A percentile compares a stretch with the other conserved stretches of the same genome.
Evolutionary conservation across 2,113 vertebrate species (phyloP).

Genomic region (Lophochroa leadbeateri): DNA sequence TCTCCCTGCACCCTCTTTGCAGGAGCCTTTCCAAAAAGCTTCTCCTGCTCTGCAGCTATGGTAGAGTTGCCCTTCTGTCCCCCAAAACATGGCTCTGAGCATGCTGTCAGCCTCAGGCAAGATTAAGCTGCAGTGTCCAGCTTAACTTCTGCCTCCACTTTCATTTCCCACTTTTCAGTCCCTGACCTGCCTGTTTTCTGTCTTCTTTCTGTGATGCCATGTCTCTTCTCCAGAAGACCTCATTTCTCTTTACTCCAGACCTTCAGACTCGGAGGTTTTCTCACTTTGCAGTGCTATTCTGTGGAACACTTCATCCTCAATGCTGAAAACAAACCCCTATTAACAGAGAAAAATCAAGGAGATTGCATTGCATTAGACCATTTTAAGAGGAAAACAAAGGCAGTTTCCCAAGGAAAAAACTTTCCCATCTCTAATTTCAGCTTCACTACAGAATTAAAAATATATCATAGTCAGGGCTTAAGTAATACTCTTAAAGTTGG

Average conservation of each 20-base stretch:
- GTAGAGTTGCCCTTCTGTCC: background rate
- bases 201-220: background rate
- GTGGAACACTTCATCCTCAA: background rate
- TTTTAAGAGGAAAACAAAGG: background rate
- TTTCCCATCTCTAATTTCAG: background rate
- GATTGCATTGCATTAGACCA: background rate
- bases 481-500: background rate
- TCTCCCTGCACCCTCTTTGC: background rate
- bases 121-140: background rate
- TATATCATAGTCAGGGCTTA: background rate
- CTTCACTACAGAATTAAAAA: background rate
- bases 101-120: background rate
- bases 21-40: background rate
- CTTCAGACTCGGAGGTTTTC: background rate
- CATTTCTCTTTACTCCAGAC: background rate
- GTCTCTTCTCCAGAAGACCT: background rate
- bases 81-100: background rate
- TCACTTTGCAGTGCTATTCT: background rate
- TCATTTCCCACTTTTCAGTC: background rate
- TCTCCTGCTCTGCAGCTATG: background rate
- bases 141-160: background rate
- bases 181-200: background rate
- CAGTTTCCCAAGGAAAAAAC: background rate
- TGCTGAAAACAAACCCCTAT: background rate
- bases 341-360: background rate